These are phyloP conservation scores for Ficedula albicollis DNA, from an alignment of 2,797 vertebrate genomes.

Conservation along the genomic window DNA sequence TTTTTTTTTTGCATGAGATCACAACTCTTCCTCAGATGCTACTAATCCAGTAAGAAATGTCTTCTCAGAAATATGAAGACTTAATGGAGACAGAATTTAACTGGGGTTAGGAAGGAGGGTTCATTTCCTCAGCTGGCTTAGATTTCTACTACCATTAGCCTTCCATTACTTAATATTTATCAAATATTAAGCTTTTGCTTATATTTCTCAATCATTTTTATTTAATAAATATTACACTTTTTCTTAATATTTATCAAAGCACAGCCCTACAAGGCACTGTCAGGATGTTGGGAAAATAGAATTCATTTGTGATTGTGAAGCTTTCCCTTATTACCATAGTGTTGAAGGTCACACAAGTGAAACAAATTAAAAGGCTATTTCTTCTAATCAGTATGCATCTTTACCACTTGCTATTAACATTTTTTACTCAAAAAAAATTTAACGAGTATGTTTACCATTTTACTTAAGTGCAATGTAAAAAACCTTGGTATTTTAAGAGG, in stretches of 20 bases:
- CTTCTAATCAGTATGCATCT: conserved; percentile 13
- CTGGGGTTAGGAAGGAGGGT: neutral
- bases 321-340: neutral
- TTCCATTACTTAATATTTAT: neutral
- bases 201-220: neutral
- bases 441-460: neutral
- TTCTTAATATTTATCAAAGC: conserved; percentile 6
- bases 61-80: neutral
- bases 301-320: neutral
- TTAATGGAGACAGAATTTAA: neutral
- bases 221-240: neutral
- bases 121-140: neutral
- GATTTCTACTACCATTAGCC: neutral
- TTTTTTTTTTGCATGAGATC: neutral
- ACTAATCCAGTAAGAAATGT: neutral
- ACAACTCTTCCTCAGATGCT: neutral
- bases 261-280: neutral
- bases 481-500: neutral
- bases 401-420: neutral
- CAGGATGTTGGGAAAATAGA: neutral
- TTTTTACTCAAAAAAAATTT: neutral
- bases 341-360: neutral
- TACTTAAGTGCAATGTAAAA: neutral
- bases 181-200: neutral
- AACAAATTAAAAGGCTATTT: conserved; percentile 42